A percentile compares a stretch with the other conserved stretches of the same genome.
phyloP scores from a whole-genome alignment of 2,888 invertebrate species.

The Megamerina dolium region DNA sequence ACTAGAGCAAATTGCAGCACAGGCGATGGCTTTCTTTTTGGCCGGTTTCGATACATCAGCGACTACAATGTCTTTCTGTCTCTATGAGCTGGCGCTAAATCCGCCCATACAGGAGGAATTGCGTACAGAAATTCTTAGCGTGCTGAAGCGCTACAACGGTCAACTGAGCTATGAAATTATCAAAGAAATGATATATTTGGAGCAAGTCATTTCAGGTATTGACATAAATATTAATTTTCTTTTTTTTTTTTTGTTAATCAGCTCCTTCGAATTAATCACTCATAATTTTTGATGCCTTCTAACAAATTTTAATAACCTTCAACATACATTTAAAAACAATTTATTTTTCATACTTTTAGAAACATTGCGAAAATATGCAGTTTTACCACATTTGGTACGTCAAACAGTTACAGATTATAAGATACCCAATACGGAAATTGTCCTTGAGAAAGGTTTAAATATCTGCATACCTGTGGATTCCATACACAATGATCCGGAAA shows the following conservation, averaged over 20 bases:
- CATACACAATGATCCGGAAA: constrained; percentile 56
- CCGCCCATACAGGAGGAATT: constrained; percentile 49
- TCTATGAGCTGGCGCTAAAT: constrained; percentile 52
- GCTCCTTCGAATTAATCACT: too few species aligned
- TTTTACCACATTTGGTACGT: constrained; percentile 52
- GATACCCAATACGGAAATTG: constrained; percentile 49
- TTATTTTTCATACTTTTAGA: constrained; percentile 19
- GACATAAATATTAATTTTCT: neutral
- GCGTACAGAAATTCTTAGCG: constrained; percentile 46
- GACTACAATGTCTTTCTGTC: constrained; percentile 50
- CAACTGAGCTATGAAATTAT: constrained; percentile 50
- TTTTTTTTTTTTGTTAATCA: neutral
- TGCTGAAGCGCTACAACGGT: constrained; percentile 38
- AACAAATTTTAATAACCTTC: too few species aligned
- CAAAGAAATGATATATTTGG: constrained; percentile 51
- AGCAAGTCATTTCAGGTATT: constrained; percentile 47
- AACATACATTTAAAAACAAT: neutral
- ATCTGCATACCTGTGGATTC: constrained; percentile 53
- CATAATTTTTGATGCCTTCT: too few species aligned
- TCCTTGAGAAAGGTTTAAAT: constrained; percentile 52
- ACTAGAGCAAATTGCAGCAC: constrained; percentile 52
- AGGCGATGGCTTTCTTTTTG: constrained; percentile 54
- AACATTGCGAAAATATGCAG: constrained; percentile 54
- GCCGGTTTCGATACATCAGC: constrained; percentile 56
- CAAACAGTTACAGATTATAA: constrained; percentile 51